Percentiles rank a stretch among this genome's conserved stretches.
Conservation (phyloP, 2,797 vertebrate genomes). For the Ctenochaetus hawaiiensis region DNA sequence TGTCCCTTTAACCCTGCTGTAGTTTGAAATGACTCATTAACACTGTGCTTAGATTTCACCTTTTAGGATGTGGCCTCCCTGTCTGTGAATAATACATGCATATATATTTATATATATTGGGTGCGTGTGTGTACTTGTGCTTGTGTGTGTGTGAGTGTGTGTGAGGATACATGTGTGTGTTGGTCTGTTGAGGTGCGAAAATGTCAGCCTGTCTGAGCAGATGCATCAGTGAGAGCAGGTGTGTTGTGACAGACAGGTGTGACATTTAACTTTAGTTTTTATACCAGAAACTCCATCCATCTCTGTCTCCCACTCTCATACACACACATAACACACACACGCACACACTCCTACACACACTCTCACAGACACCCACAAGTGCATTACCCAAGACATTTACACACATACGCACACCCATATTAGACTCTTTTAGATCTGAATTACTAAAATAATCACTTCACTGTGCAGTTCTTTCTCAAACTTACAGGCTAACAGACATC, state of each 20-base stretch:
- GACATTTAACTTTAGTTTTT: conserved; percentile 87
- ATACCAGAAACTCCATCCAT: conserved; percentile 79
- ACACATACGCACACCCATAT: background rate
- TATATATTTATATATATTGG: conserved; percentile 1
- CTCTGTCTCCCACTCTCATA: conserved; percentile 66
- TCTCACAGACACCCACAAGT: conserved; percentile 6
- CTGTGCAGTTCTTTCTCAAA: too few relatives aligned
- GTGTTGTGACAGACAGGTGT: conserved; percentile 85
- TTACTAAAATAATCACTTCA: too few relatives aligned
- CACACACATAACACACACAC: background rate
- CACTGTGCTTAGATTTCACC: conserved; percentile 4
- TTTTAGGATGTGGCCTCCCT: conserved; percentile 18
- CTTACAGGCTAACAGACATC: too few relatives aligned
- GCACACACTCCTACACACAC: conserved; percentile 11
- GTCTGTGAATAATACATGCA: conserved; percentile 18
- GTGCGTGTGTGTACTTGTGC: background rate
- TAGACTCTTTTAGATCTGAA: too few relatives aligned
- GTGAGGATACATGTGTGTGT: conserved; percentile 27
- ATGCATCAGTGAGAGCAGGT: conserved; percentile 73
- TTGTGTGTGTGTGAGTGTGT: conserved; percentile 25
- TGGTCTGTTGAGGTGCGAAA: conserved; percentile 76
- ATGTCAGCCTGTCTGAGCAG: conserved; percentile 82
- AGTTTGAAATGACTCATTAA: conserved; percentile 10
- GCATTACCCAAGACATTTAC: background rate
- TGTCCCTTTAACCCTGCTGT: background rate